Evolutionary conservation across 2,113 vertebrate species (phyloP).

Genomic region (Pimephales promelas): DNA sequence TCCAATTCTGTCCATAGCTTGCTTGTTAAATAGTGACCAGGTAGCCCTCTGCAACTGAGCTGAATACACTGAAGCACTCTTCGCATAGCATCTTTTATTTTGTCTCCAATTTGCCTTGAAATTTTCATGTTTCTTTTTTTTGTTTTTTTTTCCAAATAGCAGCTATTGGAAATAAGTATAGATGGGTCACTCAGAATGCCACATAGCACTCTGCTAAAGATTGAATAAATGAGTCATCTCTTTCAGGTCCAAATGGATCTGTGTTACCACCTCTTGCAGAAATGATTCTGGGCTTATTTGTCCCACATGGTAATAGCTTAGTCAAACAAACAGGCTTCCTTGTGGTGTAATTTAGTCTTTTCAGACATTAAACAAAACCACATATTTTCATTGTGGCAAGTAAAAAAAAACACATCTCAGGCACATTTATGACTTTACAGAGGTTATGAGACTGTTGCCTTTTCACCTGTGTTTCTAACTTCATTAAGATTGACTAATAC

Average conservation of each 20-base stretch:
- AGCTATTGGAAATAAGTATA: constrained; percentile 72
- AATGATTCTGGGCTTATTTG: constrained; percentile 50
- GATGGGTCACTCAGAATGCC: constrained; percentile 60
- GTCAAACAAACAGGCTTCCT: constrained; percentile 43
- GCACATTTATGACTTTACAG: neutral
- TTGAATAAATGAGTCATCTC: constrained; percentile 75
- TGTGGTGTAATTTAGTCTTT: constrained; percentile 45
- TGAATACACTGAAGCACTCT: constrained; percentile 67
- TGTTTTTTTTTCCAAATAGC: constrained; percentile 61
- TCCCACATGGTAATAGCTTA: constrained; percentile 56
- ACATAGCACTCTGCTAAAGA: constrained; percentile 66
- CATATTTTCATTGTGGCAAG: no score
- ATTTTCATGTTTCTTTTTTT: constrained; percentile 62
- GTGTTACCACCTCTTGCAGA: constrained; percentile 52
- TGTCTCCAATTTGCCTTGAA: constrained; percentile 70
- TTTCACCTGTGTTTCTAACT: neutral
- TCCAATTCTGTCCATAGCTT: neutral
- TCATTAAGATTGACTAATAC: constrained; percentile 11
- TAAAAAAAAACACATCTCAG: neutral
- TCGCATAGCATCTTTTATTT: constrained; percentile 68
- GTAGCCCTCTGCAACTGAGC: constrained; percentile 50
- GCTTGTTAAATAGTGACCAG: neutral
- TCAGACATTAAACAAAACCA: constrained; percentile 26
- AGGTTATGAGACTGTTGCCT: neutral
- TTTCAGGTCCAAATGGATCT: constrained; percentile 66